Conservation (phyloP, 2,797 vertebrate genomes). For the Anniella stebbinsi region DNA sequence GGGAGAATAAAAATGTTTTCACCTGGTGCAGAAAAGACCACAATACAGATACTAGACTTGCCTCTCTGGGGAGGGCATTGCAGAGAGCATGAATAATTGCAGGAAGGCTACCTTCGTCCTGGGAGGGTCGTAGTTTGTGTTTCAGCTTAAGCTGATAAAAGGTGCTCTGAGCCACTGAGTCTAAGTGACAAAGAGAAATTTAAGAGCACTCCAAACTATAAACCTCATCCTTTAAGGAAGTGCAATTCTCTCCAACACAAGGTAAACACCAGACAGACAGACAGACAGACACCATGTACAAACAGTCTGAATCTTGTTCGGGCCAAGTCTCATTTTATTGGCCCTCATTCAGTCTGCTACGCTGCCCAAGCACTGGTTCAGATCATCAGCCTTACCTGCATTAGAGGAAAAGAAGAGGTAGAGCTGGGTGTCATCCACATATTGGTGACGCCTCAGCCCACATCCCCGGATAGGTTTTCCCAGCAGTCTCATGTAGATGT, state of each 20-base stretch:
- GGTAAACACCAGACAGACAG: background rate
- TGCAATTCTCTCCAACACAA: background rate
- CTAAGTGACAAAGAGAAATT: background rate
- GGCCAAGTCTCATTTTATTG: background rate
- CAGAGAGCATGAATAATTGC: background rate
- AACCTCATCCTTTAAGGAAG: background rate
- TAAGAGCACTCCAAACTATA: background rate
- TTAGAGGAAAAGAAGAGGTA: background rate
- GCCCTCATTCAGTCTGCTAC: background rate
- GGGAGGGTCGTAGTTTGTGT: background rate
- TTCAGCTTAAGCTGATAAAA: background rate
- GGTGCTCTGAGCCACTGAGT: background rate
- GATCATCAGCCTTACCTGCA: background rate
- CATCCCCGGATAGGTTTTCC: background rate
- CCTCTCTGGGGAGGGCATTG: background rate
- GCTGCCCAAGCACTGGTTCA: background rate
- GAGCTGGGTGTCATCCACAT: background rate
- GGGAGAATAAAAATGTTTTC: background rate
- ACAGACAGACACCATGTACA: background rate
- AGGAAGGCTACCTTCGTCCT: background rate
- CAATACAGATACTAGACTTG: background rate
- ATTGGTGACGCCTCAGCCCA: background rate
- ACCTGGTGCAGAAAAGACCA: background rate
- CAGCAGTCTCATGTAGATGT: background rate
- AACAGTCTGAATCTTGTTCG: background rate